Evolutionary conservation across 2,797 vertebrate genomes (phyloP).

Genomic region (Neosilurus hyrtlii): DNA sequence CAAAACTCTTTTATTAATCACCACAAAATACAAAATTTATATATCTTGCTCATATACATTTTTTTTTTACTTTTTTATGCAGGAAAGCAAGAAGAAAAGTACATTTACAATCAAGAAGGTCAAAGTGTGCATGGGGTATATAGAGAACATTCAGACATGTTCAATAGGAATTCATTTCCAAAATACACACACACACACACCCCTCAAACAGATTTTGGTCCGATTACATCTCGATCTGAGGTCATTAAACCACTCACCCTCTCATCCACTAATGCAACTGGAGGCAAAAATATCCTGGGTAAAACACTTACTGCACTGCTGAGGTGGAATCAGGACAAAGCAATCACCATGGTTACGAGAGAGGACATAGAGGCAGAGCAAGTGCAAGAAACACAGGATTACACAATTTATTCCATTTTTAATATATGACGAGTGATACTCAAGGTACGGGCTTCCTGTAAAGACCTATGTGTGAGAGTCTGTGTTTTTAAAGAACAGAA

Average conservation of each 20-base stretch:
- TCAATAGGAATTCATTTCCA: background rate
- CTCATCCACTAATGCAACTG: slow-evolving; percentile 20
- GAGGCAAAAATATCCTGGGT: slow-evolving; percentile 26
- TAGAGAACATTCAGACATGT: slow-evolving; percentile 19
- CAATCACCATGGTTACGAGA: slow-evolving; percentile 43
- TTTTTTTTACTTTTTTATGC: slow-evolving; percentile 65
- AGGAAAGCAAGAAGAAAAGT: slow-evolving; percentile 57
- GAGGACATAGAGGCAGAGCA: slow-evolving; percentile 37
- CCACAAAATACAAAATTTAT: slow-evolving; percentile 73
- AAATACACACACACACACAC: background rate
- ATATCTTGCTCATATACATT: slow-evolving; percentile 55
- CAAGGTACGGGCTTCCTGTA: background rate
- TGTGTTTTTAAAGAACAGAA: background rate
- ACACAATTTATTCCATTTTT: slow-evolving; percentile 31
- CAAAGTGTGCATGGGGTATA: slow-evolving; percentile 40
- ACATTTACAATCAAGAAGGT: slow-evolving; percentile 56
- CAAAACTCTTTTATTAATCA: slow-evolving; percentile 68
- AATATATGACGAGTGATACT: slow-evolving; percentile 28
- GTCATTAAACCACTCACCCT: slow-evolving; percentile 11
- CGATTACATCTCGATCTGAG: slow-evolving; percentile 12
- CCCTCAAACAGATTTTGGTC: background rate
- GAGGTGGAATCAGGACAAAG: slow-evolving; percentile 42
- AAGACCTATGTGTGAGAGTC: background rate
- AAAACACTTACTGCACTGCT: slow-evolving; percentile 32
- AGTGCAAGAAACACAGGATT: slow-evolving; percentile 23